Conservation (phyloP, 2,797 vertebrate species). For the Toxotes lorentzi region DNA sequence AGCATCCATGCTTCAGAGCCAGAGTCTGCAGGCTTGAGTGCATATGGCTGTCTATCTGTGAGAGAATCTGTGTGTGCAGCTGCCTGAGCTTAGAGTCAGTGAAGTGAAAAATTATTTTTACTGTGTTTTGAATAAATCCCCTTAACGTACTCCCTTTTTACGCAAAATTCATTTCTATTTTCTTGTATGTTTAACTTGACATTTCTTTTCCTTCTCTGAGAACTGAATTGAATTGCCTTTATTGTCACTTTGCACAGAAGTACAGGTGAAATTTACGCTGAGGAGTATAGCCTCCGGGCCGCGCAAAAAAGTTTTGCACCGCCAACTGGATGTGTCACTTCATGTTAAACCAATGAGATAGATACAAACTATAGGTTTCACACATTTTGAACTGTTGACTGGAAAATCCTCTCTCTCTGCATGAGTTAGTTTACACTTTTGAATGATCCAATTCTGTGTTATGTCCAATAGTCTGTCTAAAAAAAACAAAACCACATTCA, state of each 20-base stretch:
- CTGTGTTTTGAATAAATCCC: conserved; percentile 5
- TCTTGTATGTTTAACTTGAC: not conserved
- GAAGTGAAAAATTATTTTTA: conserved; percentile 17
- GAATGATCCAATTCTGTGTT: not conserved
- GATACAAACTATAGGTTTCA: not conserved
- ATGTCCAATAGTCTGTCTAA: not conserved
- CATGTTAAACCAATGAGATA: not conserved
- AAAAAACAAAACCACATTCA: not conserved
- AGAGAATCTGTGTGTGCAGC: conserved; percentile 30
- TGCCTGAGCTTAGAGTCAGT: conserved; percentile 27
- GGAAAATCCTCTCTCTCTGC: not conserved
- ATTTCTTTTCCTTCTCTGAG: not conserved
- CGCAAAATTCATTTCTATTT: not conserved
- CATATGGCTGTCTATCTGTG: conserved; percentile 3
- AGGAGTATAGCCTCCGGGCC: no score
- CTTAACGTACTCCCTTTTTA: not conserved
- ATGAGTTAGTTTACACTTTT: conserved; percentile 2
- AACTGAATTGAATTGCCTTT: no score
- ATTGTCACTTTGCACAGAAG: no score
- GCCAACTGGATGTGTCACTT: not conserved
- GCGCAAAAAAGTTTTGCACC: no score
- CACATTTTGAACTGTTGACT: not conserved
- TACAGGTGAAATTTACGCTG: no score
- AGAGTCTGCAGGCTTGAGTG: conserved; percentile 42
- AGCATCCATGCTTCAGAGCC: conserved; percentile 28